Conservation (phyloP, 2,113 vertebrate species). For the Oenanthe oenanthe region DNA sequence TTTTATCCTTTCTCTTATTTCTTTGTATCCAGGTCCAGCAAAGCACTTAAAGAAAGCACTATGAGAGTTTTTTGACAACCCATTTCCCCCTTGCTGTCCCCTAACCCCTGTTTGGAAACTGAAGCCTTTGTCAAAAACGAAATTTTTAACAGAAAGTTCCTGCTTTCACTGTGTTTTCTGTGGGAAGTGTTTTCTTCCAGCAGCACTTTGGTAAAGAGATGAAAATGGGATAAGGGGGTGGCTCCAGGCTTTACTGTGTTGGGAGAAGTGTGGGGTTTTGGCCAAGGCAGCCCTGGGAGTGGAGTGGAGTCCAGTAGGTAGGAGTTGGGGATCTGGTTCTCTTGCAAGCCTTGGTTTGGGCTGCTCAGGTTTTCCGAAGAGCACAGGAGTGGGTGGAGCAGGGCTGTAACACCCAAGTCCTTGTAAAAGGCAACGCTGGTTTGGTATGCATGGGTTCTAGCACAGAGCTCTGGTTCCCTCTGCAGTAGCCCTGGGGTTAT, state of each 20-base stretch:
- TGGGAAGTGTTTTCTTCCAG: not conserved
- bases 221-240: not conserved
- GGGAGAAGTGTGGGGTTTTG: not conserved
- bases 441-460: rapidly evolving
- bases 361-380: not conserved
- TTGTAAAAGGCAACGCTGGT: not conserved
- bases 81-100: not conserved
- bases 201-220: not conserved
- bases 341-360: not conserved
- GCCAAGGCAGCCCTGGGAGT: rapidly evolving
- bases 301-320: not conserved
- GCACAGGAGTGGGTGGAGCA: not conserved
- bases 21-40: conserved; percentile 34
- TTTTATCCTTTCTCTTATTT: not conserved
- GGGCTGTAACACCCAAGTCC: not conserved
- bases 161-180: not conserved
- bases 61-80: conserved; percentile 2
- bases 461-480: not conserved
- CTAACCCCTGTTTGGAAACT: not conserved
- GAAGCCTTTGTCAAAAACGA: not conserved
- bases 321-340: not conserved
- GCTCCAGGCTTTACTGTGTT: not conserved
- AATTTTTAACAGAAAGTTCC: not conserved
- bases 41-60: conserved; percentile 52
- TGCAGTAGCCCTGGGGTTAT: not conserved